phyloP scores from a whole-genome alignment of 2,113 vertebrate genomes.

The Gymnogyps californianus region DNA sequence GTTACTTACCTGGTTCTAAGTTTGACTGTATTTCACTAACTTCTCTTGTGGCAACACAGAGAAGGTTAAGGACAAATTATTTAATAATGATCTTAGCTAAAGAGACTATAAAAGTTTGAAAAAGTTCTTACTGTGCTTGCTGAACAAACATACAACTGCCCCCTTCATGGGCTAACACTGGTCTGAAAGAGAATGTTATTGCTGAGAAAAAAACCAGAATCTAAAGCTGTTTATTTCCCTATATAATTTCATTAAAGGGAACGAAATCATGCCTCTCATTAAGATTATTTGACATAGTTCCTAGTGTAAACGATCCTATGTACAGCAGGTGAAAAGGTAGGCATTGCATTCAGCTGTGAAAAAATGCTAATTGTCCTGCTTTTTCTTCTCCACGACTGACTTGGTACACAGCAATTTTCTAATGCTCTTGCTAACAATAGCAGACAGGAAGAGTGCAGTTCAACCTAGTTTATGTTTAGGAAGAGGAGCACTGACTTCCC shows the following conservation, averaged over 20 bases:
- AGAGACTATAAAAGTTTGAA: neutral
- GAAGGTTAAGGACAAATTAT: neutral
- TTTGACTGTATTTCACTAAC: neutral
- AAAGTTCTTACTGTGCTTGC: neutral
- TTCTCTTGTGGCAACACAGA: neutral
- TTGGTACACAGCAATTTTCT: constrained; percentile 29
- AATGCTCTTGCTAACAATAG: constrained; percentile 48
- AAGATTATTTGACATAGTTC: neutral
- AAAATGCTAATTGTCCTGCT: neutral
- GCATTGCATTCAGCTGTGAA: neutral
- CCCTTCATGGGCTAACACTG: neutral
- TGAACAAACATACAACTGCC: neutral
- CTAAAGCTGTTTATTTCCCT: neutral
- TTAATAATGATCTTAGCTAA: neutral
- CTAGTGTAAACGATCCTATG: neutral
- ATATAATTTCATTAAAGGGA: neutral
- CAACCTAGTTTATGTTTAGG: constrained; percentile 67
- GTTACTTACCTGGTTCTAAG: neutral
- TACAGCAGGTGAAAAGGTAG: neutral
- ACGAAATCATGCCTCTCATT: neutral
- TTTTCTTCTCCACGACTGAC: neutral
- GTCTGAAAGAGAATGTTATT: neutral
- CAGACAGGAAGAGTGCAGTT: constrained; percentile 58
- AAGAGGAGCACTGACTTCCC: constrained; percentile 60
- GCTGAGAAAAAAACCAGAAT: neutral